phyloP scores from a whole-genome alignment of 2,888 invertebrate genomes.

The Euproctis similis region DNA sequence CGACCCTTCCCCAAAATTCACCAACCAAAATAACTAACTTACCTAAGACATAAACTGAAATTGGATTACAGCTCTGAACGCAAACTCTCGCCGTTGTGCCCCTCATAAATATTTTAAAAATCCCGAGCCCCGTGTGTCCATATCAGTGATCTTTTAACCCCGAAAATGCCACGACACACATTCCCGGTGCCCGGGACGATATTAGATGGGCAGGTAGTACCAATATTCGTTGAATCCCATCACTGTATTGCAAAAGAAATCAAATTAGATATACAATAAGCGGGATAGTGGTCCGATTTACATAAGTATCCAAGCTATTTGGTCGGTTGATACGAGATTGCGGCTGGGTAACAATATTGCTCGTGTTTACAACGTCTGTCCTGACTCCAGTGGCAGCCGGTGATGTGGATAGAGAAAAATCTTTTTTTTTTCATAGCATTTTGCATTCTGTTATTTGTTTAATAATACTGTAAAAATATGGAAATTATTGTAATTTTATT shows the following conservation, averaged over 20 bases:
- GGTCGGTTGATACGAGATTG: slow-evolving; percentile 69
- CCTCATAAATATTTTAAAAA: slow-evolving; percentile 75
- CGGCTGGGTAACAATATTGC: slow-evolving; percentile 67
- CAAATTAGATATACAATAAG: slow-evolving; percentile 76
- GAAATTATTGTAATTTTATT: too few species aligned
- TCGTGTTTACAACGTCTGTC: slow-evolving; percentile 37
- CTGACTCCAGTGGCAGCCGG: slow-evolving; percentile 23
- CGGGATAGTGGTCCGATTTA: slow-evolving; percentile 65
- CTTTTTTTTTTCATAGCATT: slow-evolving; percentile 25
- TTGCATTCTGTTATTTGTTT: too few species aligned
- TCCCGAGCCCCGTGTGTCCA: slow-evolving; percentile 49
- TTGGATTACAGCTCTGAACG: slow-evolving; percentile 66
- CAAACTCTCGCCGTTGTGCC: slow-evolving; percentile 50
- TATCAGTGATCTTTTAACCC: slow-evolving; percentile 68
- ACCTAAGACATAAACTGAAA: slow-evolving; percentile 73
- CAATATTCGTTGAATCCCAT: slow-evolving; percentile 66
- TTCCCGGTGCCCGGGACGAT: slow-evolving; percentile 43
- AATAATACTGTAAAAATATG: too few species aligned
- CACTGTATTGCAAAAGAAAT: slow-evolving; percentile 70
- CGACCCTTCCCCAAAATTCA: slow-evolving; percentile 50
- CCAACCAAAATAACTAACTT: slow-evolving; percentile 59
- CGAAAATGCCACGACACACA: slow-evolving; percentile 44
- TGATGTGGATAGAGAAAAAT: slow-evolving; percentile 29
- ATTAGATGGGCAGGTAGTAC: slow-evolving; percentile 63
- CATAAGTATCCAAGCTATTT: slow-evolving; percentile 72